Base-by-base conservation (phyloP, 2,888 invertebrate species). In the Andrena bicolor region DNA sequence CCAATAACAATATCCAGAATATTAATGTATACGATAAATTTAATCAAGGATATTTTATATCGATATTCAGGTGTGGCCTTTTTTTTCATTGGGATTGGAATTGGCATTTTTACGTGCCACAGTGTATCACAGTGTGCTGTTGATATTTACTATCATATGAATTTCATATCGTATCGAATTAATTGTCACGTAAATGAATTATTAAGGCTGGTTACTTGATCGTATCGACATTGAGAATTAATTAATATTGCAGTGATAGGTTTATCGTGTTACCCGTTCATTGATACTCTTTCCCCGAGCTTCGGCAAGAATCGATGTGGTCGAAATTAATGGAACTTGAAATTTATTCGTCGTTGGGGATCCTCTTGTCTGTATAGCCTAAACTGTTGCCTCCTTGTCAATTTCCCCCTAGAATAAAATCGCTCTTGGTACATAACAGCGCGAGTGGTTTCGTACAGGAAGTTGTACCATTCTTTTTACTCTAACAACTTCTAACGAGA, bases 401-500 rank as follows among this genome's bases (percentile, higher is more conserved):
- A 20, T 51, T 53, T 8, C 30, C 32, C 32, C 10, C 23, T 26
- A n/a, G 23, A 51, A 61, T 51, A 35, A 35, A 51, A 61, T 71
- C 32, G 53, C 30, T 23, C 20, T 30, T 49, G 6, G 6, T 49
- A 60, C 49, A 3, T 23, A 53, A 30, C 26, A 56, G 0, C 6
- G 16, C 5, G 60, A 13, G 28, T 4, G 10, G 26, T 32, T 63
- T 51, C 6, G 13, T 51, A 23, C 23, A 51, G 61, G 48, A 23
- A 20, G 41, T 30, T 16, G 0, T 28, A 8, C 3, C 23, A 35
- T 51, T 5, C 48, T 53, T 72, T 53, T 51, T n/a, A 60, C 60
- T 28, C 51, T 13, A 4, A 8, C 16, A 70, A 76, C 63, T 76
- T 63, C 53, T 71, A 70, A 76, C 61, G 70, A 63, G 61, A 76